Base-by-base conservation (phyloP, 2,797 vertebrate genomes). In the Hyperoplus lanceolatus region DNA sequence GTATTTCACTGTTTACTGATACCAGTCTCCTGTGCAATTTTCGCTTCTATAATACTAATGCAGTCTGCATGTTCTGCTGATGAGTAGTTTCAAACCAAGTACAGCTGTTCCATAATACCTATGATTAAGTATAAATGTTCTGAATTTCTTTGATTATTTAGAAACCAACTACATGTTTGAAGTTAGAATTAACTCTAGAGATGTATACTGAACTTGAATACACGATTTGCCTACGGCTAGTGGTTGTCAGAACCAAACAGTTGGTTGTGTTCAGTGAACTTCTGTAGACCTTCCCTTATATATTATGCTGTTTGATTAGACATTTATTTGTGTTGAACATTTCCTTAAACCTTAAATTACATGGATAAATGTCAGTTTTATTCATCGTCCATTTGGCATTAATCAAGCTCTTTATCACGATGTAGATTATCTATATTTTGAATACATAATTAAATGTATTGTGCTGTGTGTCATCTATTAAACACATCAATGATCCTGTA, bases 141-240 rank as follows among this genome's bases (percentile, higher is more conserved):
- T 83, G 18, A 69, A 65, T 84, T 82, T 77, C 29, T 66, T 75
- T 51, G 3, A 11, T 73, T 81, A 84, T 84, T 73, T 68, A 42
- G 55, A 85, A 84, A 84, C 86, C 79, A 71, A 64, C 86, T 56
- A 54, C 36, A 59, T 66, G 42, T 61, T 56, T 55, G 60, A 83
- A 77, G 69, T 73, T 75, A 41, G 8, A 80, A 77, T 80, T 16
- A n/a, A 85, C 80, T 77, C 18, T 80, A 36, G 38, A 80, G 58
- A 72, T 78, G 21, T 50, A 68, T 64, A 62, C 56, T 82, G 56
- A 77, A 63, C 58, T 75, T 68, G 70, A 70, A 72, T 55, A 70
- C 54, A 39, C 14, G 55, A 15, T 72, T 76, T 73, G 67, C 75
- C 71, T 38, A 3, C 56, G 83, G 81, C 77, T 57, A 46, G 9